Conservation (phyloP, 2,797 vertebrate species). For the Esox lucius region DNA sequence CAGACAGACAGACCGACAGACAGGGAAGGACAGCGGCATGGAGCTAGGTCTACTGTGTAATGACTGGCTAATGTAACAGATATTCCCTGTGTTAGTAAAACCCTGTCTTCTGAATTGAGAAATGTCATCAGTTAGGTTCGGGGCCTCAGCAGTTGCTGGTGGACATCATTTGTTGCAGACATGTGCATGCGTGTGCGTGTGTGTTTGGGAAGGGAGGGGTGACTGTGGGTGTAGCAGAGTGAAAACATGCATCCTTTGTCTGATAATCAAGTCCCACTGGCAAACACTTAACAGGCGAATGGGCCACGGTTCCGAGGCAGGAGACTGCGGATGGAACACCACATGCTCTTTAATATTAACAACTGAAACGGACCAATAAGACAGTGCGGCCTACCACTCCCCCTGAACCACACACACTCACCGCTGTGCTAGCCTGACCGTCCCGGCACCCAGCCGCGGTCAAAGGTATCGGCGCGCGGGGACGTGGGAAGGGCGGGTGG, state of each 20-base stretch:
- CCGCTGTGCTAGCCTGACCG: no score
- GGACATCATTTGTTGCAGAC: background rate
- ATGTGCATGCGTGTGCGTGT: background rate
- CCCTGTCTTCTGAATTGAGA: background rate
- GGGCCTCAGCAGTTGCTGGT: background rate
- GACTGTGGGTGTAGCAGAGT: background rate
- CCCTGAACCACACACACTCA: no score
- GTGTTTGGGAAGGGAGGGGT: background rate
- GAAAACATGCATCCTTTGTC: background rate
- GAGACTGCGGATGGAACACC: no score
- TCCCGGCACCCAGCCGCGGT: slow-evolving; percentile 35
- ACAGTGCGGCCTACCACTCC: no score
- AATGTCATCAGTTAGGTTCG: background rate
- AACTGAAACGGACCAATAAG: no score
- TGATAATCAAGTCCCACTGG: background rate
- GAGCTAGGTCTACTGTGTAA: slow-evolving; percentile 3
- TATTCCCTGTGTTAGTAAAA: background rate
- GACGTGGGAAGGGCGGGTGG: background rate
- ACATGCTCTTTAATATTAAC: no score
- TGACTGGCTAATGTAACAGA: slow-evolving; percentile 6
- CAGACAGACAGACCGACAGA: slow-evolving; percentile 13
- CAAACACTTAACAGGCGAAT: background rate
- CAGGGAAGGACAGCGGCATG: background rate
- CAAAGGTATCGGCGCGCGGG: slow-evolving; percentile 27
- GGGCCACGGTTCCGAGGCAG: background rate